These are phyloP conservation scores for Leptosomus discolor DNA, from an alignment of 2,113 vertebrate species.

Conservation along the genomic window DNA sequence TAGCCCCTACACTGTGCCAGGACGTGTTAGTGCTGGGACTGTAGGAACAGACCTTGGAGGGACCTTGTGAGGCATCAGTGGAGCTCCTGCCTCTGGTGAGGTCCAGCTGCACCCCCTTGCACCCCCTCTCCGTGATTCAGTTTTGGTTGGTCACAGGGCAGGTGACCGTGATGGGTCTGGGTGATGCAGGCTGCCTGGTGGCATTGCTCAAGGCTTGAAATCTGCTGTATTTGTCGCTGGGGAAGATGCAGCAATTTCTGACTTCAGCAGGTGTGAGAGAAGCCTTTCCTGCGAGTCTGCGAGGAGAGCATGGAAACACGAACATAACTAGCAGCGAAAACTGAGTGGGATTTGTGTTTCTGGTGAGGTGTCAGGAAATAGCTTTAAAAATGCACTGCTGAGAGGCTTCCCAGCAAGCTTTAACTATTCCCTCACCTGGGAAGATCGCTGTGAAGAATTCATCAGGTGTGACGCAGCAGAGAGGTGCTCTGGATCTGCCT, in stretches of 20 bases:
- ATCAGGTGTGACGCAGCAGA: not conserved
- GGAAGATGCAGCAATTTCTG: not conserved
- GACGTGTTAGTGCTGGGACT: not conserved
- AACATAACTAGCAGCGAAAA: conserved; percentile 47
- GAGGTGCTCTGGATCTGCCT: not conserved
- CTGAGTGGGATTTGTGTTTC: conserved; percentile 62
- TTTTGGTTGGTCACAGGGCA: not conserved
- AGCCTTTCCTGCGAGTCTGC: conserved; percentile 44
- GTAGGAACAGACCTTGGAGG: not conserved
- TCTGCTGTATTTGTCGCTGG: not conserved
- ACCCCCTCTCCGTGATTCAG: fast-evolving
- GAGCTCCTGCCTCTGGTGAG: not conserved
- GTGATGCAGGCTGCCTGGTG: not conserved
- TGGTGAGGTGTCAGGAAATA: conserved; percentile 60
- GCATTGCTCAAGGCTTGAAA: not conserved
- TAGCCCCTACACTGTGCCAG: not conserved
- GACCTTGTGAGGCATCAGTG: not conserved
- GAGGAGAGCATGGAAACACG: conserved; percentile 44
- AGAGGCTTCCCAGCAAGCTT: conserved; percentile 43
- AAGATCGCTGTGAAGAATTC: not conserved
- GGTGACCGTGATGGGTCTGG: not conserved
- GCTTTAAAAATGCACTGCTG: conserved; percentile 19
- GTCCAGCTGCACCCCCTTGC: not conserved
- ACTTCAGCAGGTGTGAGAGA: conserved; percentile 40
- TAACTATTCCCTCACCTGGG: conserved; percentile 27